Evolutionary conservation across 2,113 vertebrate genomes (phyloP), one percentile per base, ranked within the genome.

Genomic region (Gnathonemus longibarbis): DNA sequence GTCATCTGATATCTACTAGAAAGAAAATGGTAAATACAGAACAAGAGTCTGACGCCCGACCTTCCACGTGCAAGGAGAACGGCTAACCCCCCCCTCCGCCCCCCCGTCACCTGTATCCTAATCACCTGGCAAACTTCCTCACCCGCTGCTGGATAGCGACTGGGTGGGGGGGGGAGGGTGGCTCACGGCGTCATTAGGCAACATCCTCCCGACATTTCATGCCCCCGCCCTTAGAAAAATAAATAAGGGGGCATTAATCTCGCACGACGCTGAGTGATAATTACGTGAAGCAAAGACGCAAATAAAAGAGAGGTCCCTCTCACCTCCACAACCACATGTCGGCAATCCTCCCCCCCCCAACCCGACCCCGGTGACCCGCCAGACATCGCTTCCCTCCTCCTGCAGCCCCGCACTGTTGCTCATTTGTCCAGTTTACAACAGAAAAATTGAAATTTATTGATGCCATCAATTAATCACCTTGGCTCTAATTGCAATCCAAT

Each of bases 401-500:
- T 89, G 90, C 91, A 93, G 86, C 45, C n/a, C 83, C 17, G 24
- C 66, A 49, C 46, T 45, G 24, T 84, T 92, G 94, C 94, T 95
- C 94, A 95, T 96, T 95, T 95, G 93, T 95, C 95, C 95, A 94
- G 94, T 95, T 95, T 95, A 96, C 95, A 96, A 95, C 95, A 91
- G 94, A 95, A 95, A 95, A 94, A 95, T 96, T 94, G 95, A 95
- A 94, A 96, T 95, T 95, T 96, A 96, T 94, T 95, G 95, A 95
- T 95, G 95, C 94, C 95, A 96, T 95, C 95, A 96, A 95, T 96
- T 95, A 96, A 96, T 96, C 95, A 95, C 94, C 94, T 94, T 93
- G 92, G 90, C 93, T 95, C 95, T 95, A 96, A 96, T 96, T 95
- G 96, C 96, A 95, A 95, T 95, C 95, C 94, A 96, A 96, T 96